Conservation (phyloP, 2,797 vertebrate species). For the Lepilemur ruficaudatus region DNA sequence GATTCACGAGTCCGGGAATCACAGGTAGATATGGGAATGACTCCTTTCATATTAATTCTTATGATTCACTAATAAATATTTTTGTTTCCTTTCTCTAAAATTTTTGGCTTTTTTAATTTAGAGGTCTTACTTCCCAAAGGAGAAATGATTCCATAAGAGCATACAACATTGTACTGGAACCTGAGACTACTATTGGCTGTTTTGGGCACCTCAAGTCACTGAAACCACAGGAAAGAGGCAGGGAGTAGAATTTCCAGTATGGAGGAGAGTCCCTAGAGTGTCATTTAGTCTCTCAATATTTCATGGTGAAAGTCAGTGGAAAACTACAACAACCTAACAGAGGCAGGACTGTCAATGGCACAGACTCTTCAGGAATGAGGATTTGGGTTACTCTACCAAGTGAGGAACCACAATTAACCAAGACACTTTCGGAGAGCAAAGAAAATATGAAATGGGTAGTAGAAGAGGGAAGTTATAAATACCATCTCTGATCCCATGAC, state of each 20-base stretch:
- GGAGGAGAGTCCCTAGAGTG: neutral
- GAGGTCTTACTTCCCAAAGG: neutral
- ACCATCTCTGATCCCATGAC: neutral
- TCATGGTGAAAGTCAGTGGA: neutral
- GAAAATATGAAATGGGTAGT: neutral
- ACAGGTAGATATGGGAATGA: neutral
- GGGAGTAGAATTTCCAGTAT: neutral
- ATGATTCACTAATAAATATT: neutral
- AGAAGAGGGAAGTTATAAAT: neutral
- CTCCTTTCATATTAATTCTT: neutral
- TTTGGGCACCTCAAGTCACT: neutral
- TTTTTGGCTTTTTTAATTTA: neutral
- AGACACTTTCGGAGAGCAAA: neutral
- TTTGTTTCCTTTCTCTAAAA: neutral
- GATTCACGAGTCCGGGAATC: neutral
- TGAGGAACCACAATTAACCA: neutral
- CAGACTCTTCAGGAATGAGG: neutral
- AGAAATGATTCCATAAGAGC: neutral
- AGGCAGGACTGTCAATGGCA: neutral
- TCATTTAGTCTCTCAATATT: neutral
- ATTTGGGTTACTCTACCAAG: neutral
- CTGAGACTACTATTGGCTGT: neutral
- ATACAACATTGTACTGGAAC: neutral
- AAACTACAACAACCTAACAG: neutral
- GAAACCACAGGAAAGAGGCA: neutral